A percentile compares a stretch with the other conserved stretches of the same genome.
Conservation (phyloP, 2,113 vertebrate species). For the Isichthys henryi region DNA sequence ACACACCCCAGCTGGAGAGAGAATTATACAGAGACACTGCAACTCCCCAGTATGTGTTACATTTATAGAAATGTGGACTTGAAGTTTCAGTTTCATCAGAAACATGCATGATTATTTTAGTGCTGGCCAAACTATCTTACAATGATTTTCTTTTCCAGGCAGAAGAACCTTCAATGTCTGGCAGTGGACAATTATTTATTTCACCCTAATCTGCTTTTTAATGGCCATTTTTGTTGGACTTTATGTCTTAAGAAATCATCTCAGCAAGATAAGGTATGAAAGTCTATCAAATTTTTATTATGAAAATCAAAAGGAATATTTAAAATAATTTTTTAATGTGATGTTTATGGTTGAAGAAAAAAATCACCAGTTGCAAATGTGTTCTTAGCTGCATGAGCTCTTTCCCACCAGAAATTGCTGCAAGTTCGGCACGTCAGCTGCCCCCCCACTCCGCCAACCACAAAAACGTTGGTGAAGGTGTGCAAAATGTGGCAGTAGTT, state of each 20-base stretch:
- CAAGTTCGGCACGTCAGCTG: not conserved
- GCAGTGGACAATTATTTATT: not conserved
- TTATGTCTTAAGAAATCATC: not conserved
- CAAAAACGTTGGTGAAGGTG: not conserved
- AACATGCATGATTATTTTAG: not conserved
- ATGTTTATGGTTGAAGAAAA: not conserved
- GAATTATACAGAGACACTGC: not conserved
- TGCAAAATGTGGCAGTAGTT: not conserved
- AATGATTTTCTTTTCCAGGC: not conserved
- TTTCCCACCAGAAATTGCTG: not conserved
- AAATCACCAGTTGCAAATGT: not conserved
- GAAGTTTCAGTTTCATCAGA: not conserved
- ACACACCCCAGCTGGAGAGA: conserved; percentile 21
- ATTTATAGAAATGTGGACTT: not conserved
- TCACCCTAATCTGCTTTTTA: not conserved
- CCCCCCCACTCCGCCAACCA: not conserved
- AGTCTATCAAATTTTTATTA: not conserved
- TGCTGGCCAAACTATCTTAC: not conserved
- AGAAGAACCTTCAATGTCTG: not conserved
- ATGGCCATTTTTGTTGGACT: not conserved
- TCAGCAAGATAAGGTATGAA: conserved; percentile 2
- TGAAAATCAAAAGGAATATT: not conserved
- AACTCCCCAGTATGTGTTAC: not conserved
- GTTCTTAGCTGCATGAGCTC: not conserved
- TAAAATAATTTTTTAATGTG: not conserved